These are phyloP conservation scores for Plectropomus leopardus DNA, from an alignment of 2,113 vertebrate species.

Conservation along the genomic window DNA sequence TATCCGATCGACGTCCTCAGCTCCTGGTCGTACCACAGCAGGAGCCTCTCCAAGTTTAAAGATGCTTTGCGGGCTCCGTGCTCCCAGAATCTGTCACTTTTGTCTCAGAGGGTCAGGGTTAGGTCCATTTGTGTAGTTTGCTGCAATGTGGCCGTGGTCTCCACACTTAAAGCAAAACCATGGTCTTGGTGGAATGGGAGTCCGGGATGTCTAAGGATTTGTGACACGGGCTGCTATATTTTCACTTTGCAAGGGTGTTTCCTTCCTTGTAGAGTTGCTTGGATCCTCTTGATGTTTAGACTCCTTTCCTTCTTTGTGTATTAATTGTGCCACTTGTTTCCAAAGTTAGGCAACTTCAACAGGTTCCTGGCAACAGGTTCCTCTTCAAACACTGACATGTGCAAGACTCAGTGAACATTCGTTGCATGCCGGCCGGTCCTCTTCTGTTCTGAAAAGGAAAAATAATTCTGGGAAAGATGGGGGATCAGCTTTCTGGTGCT, in stretches of 20 bases:
- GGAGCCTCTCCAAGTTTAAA: background rate
- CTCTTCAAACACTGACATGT: too few relatives aligned
- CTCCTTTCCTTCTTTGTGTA: background rate
- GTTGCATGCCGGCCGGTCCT: too few relatives aligned
- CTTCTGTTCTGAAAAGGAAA: background rate
- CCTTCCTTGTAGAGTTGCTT: too few relatives aligned
- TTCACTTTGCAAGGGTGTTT: too few relatives aligned
- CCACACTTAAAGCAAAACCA: constrained; percentile 1
- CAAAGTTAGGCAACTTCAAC: too few relatives aligned
- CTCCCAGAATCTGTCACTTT: background rate
- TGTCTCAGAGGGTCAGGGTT: too few relatives aligned
- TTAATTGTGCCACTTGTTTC: background rate
- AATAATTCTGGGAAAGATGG: background rate
- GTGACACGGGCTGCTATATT: too few relatives aligned
- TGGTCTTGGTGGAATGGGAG: too few relatives aligned
- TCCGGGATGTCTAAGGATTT: too few relatives aligned
- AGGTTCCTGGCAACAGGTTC: background rate
- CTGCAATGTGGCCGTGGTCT: background rate
- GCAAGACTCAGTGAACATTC: too few relatives aligned
- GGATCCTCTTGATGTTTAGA: too few relatives aligned
- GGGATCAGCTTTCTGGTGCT: background rate
- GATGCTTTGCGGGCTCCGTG: background rate
- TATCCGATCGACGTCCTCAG: too few relatives aligned
- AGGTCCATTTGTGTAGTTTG: background rate
- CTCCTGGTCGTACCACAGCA: background rate